Evolutionary conservation across 2,113 vertebrate species (phyloP).

Genomic region (Aythya baeri): DNA sequence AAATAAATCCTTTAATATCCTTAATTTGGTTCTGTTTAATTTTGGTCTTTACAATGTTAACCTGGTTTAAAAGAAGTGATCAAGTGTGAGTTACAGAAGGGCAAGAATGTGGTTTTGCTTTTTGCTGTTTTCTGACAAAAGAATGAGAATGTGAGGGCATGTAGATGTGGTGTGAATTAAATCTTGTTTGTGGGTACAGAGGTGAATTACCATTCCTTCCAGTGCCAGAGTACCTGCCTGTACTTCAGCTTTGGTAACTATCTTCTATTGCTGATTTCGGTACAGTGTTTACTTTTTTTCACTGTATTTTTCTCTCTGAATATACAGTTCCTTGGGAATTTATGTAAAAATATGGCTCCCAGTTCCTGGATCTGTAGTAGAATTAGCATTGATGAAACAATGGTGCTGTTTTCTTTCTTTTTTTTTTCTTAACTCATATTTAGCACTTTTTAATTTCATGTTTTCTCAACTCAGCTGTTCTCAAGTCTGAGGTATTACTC

Average conservation of each 20-base stretch:
- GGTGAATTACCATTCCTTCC: not conserved
- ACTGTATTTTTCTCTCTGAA: not conserved
- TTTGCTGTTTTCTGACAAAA: not conserved
- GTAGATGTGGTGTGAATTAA: not conserved
- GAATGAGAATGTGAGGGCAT: not conserved
- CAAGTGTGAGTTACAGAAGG: not conserved
- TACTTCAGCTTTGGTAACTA: not conserved
- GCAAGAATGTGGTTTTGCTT: not conserved
- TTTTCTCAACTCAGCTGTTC: constrained; percentile 9
- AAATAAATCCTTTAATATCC: constrained; percentile 23
- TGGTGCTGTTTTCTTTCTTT: not conserved
- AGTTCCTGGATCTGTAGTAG: not conserved
- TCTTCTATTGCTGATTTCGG: not conserved
- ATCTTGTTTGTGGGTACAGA: not conserved
- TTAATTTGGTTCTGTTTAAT: not conserved
- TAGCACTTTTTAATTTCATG: not conserved
- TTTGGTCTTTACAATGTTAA: not conserved
- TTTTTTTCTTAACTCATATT: not conserved
- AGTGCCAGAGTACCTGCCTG: not conserved
- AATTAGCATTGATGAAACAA: not conserved
- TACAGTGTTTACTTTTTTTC: not conserved
- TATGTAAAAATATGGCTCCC: not conserved
- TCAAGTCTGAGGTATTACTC: constrained; percentile 29
- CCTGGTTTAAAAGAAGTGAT: not conserved
- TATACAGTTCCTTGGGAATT: not conserved